A percentile compares a stretch with the other conserved stretches of the same genome.
Conservation (phyloP, 2,888 invertebrate species). For the Lasioglossum villosulum region DNA sequence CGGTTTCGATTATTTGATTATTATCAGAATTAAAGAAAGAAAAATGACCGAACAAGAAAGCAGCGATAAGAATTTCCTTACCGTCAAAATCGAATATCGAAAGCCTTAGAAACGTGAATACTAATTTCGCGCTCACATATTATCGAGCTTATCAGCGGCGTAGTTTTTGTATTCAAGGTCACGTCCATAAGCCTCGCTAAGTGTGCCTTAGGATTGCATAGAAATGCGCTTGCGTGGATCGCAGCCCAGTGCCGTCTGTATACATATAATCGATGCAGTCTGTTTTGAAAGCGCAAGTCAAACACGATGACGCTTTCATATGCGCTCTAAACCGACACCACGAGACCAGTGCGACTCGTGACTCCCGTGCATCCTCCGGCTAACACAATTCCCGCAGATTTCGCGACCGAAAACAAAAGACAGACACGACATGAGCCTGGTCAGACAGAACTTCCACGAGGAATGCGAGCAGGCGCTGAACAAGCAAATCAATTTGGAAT, state of each 20-base stretch:
- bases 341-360: conserved; percentile 22
- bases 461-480: conserved; percentile 89
- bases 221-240: conserved; percentile 57
- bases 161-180: conserved; percentile 29
- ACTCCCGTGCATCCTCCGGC: background rate
- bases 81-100: background rate
- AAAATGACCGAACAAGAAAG: background rate
- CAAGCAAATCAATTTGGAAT: conserved; percentile 90
- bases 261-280: conserved; percentile 27
- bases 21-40: background rate
- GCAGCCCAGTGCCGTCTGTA: background rate
- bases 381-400: background rate
- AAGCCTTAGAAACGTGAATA: background rate
- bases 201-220: conserved; percentile 14
- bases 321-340: background rate
- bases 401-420: background rate
- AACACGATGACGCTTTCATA: background rate
- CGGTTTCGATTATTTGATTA: background rate
- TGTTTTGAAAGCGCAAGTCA: conserved; percentile 55
- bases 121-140: background rate
- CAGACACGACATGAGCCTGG: conserved; percentile 81
- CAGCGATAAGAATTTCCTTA: background rate
- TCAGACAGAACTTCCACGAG: conserved; percentile 88
- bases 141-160: background rate
- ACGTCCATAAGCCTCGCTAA: background rate